phyloP scores from a whole-genome alignment of 92 coral and sea anemone genomes.

The Phenganax stokvisi region DNA sequence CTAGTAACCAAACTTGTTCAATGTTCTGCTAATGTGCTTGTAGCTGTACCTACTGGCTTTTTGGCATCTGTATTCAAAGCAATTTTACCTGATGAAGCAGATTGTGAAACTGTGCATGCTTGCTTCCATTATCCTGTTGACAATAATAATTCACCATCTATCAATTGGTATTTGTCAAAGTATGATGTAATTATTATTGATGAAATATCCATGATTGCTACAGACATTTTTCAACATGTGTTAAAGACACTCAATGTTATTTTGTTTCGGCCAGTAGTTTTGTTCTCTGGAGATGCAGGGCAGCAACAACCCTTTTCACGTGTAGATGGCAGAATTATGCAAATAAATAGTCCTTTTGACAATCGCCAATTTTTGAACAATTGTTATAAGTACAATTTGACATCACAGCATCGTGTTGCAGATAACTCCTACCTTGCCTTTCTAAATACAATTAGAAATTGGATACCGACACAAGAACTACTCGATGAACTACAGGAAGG shows the following conservation, averaged over 20 bases:
- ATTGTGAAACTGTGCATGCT: too few relatives aligned
- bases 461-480: constrained; percentile 1
- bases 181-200: constrained; percentile 7
- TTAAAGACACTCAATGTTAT: neutral
- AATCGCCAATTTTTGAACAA: neutral
- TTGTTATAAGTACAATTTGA: neutral
- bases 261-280: neutral
- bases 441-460: neutral
- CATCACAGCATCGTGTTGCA: neutral
- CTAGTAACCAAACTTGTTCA: too few relatives aligned
- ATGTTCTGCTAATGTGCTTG: too few relatives aligned
- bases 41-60: too few relatives aligned
- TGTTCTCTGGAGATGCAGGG: neutral
- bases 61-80: too few relatives aligned
- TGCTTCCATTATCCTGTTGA: neutral
- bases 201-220: constrained; percentile 15
- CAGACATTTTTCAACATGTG: neutral
- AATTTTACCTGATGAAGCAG: too few relatives aligned
- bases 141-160: neutral
- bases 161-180: constrained; percentile 5
- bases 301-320: constrained; percentile 9
- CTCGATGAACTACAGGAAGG: neutral
- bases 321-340: neutral
- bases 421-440: neutral
- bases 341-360: neutral